These are phyloP conservation scores for Eugnorisma glareosa DNA, from an alignment of 2,888 invertebrate genomes.

Conservation along the genomic window DNA sequence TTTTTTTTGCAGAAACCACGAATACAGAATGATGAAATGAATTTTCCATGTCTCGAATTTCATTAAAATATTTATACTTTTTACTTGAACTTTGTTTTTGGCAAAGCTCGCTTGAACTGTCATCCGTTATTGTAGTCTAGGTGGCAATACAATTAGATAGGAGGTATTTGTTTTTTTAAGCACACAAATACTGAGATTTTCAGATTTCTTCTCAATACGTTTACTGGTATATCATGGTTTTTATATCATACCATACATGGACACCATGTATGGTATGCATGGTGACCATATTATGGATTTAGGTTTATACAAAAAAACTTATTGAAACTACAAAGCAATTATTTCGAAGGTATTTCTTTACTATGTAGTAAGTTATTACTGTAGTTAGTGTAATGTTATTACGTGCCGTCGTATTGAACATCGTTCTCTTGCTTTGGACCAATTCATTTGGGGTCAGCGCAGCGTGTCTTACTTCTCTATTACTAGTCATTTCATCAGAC, in stretches of 20 bases:
- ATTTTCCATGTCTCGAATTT: background rate
- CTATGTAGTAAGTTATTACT: background rate
- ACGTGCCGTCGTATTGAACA: no score
- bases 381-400: background rate
- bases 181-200: background rate
- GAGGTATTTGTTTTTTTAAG: background rate
- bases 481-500: no score
- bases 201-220: background rate
- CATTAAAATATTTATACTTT: no score
- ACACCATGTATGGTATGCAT: no score
- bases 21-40: background rate
- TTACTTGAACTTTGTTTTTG: constrained; percentile 60
- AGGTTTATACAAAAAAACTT: background rate
- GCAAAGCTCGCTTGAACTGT: constrained; percentile 43
- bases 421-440: no score
- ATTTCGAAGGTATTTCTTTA: background rate
- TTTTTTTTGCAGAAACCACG: background rate
- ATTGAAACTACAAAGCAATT: background rate
- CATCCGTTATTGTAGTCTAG: constrained; percentile 21
- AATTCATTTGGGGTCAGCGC: no score
- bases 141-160: background rate
- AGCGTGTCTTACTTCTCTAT: no score
- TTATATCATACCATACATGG: no score
- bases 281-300: no score
- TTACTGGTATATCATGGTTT: background rate